Base-by-base conservation (phyloP, 2,113 vertebrate genomes). In the Amia ocellicauda region DNA sequence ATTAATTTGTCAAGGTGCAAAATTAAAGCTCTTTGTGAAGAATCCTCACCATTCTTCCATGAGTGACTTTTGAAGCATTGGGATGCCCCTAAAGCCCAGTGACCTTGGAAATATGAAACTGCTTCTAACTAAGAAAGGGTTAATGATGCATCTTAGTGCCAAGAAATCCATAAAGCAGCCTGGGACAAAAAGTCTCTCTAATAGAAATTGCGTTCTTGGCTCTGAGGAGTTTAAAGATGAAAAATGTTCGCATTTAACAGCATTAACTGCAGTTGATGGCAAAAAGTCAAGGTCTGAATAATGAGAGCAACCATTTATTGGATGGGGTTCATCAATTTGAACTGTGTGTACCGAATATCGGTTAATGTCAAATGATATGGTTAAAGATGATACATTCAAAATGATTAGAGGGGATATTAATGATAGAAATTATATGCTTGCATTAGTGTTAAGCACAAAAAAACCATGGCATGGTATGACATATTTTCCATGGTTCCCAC, bases 381-480 rank as follows among this genome's bases (percentile, higher is more conserved):
- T 80, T 76, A 68, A 60, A 63, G 47, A 63, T 79, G 73, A 83
- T 75, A 63, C 20, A 79, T 83, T 73, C 45, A 73, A 58, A 67
- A 61, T 50, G n/a, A 65, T 68, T 72, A 68, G 61, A 20, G 24
- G 2, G 17, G 19, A 66, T 69, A 74, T 78, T 78, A 79, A 80
- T 67, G 72, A 69, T 45, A 16, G 58, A 40, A 64, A 60, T 53
- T 72, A 47, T 57, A 27, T 4, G 63, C 71, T 71, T 66, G 36
- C 42, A 42, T 49, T 65, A 64, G 55, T 29, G 47, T 67, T 49
- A 56, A 71, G 43, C 61, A 27, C 26, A 42, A 20, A n/a, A n/a
- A n/a, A 11, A n/a, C 29, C 19, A 40, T 8, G 53, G 17, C 5
- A 10, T 36, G 16, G 51, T 31, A 10, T 11, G 31, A 36, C 51